These are phyloP conservation scores for Cenopis cana DNA, from an alignment of 2,888 invertebrate genomes.

Conservation along the genomic window DNA sequence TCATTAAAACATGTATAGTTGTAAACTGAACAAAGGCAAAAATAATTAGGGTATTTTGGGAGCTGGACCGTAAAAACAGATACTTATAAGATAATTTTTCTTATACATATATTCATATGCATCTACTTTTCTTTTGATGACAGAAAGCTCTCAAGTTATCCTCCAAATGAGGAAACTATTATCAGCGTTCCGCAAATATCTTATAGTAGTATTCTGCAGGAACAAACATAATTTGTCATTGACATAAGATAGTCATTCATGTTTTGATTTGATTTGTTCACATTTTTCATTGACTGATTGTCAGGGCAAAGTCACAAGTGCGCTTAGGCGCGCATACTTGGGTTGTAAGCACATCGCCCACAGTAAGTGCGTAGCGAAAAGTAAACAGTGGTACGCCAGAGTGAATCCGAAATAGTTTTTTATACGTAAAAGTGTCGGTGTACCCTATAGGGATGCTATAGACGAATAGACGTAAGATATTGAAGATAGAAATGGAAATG, in stretches of 20 bases:
- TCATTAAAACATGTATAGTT: conserved; percentile 1
- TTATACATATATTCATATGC: too few species aligned
- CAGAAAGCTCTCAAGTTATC: conserved; percentile 1
- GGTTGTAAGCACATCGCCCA: conserved; percentile 84
- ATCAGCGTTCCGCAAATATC: neutral
- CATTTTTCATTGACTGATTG: conserved; percentile 54
- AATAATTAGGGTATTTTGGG: conserved; percentile 18
- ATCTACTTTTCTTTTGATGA: neutral
- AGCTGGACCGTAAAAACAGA: neutral
- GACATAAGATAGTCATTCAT: conserved; percentile 18
- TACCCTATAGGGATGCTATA: conserved; percentile 57
- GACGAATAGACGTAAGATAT: conserved; percentile 54
- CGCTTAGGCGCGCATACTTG: conserved; percentile 83
- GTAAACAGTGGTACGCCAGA: conserved; percentile 46
- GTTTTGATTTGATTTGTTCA: conserved; percentile 33
- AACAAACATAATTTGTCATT: neutral
- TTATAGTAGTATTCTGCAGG: neutral
- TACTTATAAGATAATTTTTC: too few species aligned
- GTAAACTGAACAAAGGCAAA: conserved; percentile 10
- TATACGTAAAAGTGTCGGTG: conserved; percentile 48
- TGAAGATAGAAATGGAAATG: conserved; percentile 45
- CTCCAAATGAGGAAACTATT: neutral
- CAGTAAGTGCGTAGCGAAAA: conserved; percentile 81
- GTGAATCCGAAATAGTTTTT: conserved; percentile 48
- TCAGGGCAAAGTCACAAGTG: conserved; percentile 84